Evolutionary conservation across 2,113 vertebrate species (phyloP).

Genomic region (Cyanoderma ruficeps): DNA sequence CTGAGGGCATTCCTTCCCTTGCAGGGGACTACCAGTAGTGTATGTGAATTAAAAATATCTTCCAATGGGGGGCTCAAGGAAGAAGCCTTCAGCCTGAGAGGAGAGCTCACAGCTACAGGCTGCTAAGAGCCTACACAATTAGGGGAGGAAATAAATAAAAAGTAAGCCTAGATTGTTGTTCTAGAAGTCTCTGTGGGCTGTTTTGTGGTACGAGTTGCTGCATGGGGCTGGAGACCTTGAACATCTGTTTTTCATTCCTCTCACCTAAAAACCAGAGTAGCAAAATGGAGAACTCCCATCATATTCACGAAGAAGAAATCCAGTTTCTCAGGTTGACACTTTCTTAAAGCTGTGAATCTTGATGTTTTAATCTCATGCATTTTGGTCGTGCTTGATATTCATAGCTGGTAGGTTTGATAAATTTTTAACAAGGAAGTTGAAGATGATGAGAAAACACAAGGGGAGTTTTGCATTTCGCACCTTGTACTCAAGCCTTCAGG

Average conservation of each 20-base stretch:
- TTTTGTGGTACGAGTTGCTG: background rate
- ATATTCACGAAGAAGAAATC: slow-evolving; percentile 20
- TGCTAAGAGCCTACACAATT: background rate
- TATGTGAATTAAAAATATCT: background rate
- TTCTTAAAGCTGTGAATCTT: slow-evolving; percentile 61
- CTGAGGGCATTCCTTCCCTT: background rate
- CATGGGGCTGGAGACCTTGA: background rate
- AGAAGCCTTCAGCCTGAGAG: background rate
- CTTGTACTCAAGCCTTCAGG: slow-evolving; percentile 41
- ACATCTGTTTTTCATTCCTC: slow-evolving; percentile 39
- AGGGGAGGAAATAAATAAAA: background rate
- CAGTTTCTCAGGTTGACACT: slow-evolving; percentile 39
- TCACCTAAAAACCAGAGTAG: background rate
- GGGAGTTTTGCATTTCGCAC: slow-evolving; percentile 44
- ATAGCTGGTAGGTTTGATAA: slow-evolving; percentile 64
- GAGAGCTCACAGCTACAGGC: background rate
- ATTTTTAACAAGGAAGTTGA: slow-evolving; percentile 71
- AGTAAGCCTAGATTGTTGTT: background rate
- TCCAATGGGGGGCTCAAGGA: background rate
- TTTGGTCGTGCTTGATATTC: slow-evolving; percentile 66
- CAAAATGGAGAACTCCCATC: slow-evolving; percentile 25
- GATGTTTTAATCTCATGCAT: slow-evolving; percentile 74
- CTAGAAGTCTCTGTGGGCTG: background rate
- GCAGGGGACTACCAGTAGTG: background rate
- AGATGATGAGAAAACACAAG: slow-evolving; percentile 52